phyloP scores from a whole-genome alignment of 2,888 invertebrate genomes.

The Slavum lentiscoides region DNA sequence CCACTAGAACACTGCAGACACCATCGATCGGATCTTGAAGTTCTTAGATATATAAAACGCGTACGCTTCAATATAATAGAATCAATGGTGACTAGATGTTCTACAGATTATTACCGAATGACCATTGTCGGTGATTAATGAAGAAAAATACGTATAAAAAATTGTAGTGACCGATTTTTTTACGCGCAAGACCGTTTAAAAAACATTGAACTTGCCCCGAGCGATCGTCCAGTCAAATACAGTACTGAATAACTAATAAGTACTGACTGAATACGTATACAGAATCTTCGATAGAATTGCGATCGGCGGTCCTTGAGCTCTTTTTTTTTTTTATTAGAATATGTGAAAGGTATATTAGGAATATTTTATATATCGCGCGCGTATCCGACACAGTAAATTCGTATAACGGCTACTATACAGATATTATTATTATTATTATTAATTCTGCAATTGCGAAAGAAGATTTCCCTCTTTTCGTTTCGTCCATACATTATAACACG shows the following conservation, averaged over 20 bases:
- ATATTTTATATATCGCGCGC: background rate
- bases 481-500: background rate
- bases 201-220: constrained; percentile 6
- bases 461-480: background rate
- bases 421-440: constrained; percentile 6
- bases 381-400: background rate
- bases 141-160: too few species aligned
- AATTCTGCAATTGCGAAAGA: background rate
- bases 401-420: too few species aligned
- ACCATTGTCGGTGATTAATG: too few species aligned
- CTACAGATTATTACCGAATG: too few species aligned
- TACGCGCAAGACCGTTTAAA: background rate
- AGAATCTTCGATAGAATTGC: constrained; percentile 37
- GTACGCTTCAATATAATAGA: too few species aligned
- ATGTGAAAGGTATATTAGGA: constrained; percentile 40
- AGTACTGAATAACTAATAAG: too few species aligned
- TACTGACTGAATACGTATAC: background rate
- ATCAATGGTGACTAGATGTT: too few species aligned
- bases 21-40: too few species aligned
- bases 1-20: too few species aligned
- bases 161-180: background rate
- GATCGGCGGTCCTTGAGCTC: constrained; percentile 45
- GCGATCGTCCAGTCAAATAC: background rate
- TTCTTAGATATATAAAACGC: too few species aligned
- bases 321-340: background rate